These are phyloP conservation scores for Synergus umbraculus DNA, from an alignment of 2,888 invertebrate genomes.

Conservation along the genomic window DNA sequence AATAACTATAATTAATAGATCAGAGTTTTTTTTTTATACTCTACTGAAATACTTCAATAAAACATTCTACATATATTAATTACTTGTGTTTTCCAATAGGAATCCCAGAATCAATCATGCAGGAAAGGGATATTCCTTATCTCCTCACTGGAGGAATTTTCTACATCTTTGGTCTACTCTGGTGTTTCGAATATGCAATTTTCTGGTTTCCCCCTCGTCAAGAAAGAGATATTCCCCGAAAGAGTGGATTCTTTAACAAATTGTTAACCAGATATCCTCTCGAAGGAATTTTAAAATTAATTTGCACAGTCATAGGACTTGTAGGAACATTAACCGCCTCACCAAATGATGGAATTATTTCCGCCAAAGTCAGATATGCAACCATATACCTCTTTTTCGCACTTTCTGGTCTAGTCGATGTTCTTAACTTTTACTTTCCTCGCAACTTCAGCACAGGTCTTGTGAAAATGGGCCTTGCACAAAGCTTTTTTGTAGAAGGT, in stretches of 20 bases:
- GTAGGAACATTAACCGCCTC: slow-evolving; percentile 67
- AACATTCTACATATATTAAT: not conserved
- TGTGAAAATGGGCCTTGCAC: slow-evolving; percentile 72
- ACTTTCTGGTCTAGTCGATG: slow-evolving; percentile 75
- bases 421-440: slow-evolving; percentile 75
- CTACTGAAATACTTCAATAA: not conserved
- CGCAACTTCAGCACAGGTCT: slow-evolving; percentile 71
- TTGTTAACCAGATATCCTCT: slow-evolving; percentile 65
- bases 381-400: slow-evolving; percentile 76
- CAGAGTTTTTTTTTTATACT: not conserved
- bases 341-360: slow-evolving; percentile 60
- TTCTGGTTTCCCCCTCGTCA: slow-evolving; percentile 55
- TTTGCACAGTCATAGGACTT: slow-evolving; percentile 70
- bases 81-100: not conserved
- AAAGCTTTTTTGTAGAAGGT: slow-evolving; percentile 75
- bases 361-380: slow-evolving; percentile 71
- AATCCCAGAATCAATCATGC: not conserved
- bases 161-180: slow-evolving; percentile 70
- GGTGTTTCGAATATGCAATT: slow-evolving; percentile 73
- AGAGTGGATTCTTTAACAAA: slow-evolving; percentile 54
- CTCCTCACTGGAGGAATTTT: slow-evolving; percentile 69
- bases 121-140: slow-evolving; percentile 64
- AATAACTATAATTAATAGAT: not conserved
- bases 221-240: slow-evolving; percentile 52
- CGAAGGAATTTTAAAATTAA: slow-evolving; percentile 69